These are phyloP conservation scores for human (Homo sapiens) DNA, from an alignment of 2,113 vertebrate species.

Conservation along the genomic window GRCh38 chr19:33624501-33625000, in stretches of 20 bases:
- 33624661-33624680: conserved; percentile 67
- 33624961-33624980: not conserved
- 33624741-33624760: conserved; percentile 76
- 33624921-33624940: not conserved
- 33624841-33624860: not conserved
- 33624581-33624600: conserved; percentile 70
- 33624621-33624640: conserved; percentile 66
- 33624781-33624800: conserved; percentile 74
- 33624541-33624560: conserved; percentile 85
- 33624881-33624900: no score
- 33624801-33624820: conserved; percentile 51
- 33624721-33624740: conserved; percentile 68
- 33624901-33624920: not conserved
- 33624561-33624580: conserved; percentile 82
- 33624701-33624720: conserved; percentile 55
- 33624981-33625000: not conserved
- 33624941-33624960: not conserved
- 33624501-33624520: conserved; percentile 83
- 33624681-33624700: not conserved
- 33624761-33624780: conserved; percentile 76
- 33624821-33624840: not conserved
- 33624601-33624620: conserved; percentile 68
- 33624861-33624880: no score
- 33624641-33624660: conserved; percentile 64
- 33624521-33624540: conserved; percentile 86